Base-by-base conservation (phyloP, 1,140 invertebrate genomes). In the Tenebrio molitor region DNA sequence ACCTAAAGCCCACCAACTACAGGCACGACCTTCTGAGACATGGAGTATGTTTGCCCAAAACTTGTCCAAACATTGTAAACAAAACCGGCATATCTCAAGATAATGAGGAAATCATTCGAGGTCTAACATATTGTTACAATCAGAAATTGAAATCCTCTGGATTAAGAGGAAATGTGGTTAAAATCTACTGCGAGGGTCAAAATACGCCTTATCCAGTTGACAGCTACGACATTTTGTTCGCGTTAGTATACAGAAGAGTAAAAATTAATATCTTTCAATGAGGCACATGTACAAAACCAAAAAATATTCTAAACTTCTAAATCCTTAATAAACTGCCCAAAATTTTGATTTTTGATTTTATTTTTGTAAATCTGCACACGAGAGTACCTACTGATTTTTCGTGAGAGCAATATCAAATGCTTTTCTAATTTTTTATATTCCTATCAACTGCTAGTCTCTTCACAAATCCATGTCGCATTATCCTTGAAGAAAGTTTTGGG, bases 31-130 rank as follows among this genome's bases (percentile, higher is more conserved):
- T 41, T 8, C 41, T 77, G 15, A 39, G 76, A 36, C 74, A 77
- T 69, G 68, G 76, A 21, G 71, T 77, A 23, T 77, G 76, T 66
- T 71, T 75, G 4, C 74, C 76, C 25, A 12, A 50, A 39, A 70
- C 39, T 14, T 75, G 74, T 64, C 12, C 19, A 12, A 4, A 46
- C 16, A 14, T 41, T 5, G 4, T 33, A 33, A 4, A 33, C 12
- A 36, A 19, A 12, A 19, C 5, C 14, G n/a, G n/a, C 14, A 5
- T 42, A 53, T 69, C 29, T 53, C 39, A 39, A 16, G 42, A 72
- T 12, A 1, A 42, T 7, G 8, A 19, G 7, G 5, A 16, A 6
- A 7, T 58, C 10, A 7, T 64, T 16, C 68, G 71, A 10, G 8
- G 12, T 17, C 63, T 77, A n/a, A 3, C 72, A 21, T 3, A 15